These are phyloP conservation scores for Phalloptychus januarius DNA, from an alignment of 2,797 vertebrate species.

Conservation along the genomic window DNA sequence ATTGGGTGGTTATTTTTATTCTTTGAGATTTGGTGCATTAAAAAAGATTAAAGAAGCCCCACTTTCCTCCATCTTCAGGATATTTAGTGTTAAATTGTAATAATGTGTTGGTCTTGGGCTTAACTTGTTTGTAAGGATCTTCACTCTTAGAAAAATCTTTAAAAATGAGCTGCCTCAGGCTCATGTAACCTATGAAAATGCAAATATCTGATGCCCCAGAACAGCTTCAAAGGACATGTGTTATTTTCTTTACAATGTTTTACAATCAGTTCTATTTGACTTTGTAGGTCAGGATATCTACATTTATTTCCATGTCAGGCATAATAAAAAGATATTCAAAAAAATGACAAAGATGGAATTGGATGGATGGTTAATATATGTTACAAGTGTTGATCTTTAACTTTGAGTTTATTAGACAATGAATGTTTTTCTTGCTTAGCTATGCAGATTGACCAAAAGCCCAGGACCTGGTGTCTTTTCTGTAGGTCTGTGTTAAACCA, in stretches of 20 bases:
- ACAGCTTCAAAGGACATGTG: neutral
- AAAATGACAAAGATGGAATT: neutral
- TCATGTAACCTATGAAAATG: neutral
- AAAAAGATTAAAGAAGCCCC: neutral
- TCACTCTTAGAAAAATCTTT: neutral
- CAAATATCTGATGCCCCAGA: neutral
- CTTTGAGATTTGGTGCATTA: neutral
- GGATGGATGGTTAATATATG: neutral
- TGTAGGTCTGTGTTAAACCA: neutral
- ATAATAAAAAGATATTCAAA: neutral
- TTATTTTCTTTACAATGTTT: neutral
- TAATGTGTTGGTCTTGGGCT: neutral
- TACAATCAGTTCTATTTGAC: neutral
- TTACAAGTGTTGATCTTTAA: neutral
- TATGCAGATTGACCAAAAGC: neutral
- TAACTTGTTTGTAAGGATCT: neutral
- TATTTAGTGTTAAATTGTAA: neutral
- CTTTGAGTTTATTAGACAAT: neutral
- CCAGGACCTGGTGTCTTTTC: neutral
- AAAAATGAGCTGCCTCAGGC: neutral
- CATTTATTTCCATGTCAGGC: neutral
- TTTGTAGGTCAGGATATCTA: neutral
- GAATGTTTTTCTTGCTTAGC: neutral
- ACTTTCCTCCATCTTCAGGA: neutral
- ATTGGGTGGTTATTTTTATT: neutral